A percentile compares a stretch with the other conserved stretches of the same genome.
Conservation (phyloP, 2,888 invertebrate genomes). For the Epinotia brunnichana region DNA sequence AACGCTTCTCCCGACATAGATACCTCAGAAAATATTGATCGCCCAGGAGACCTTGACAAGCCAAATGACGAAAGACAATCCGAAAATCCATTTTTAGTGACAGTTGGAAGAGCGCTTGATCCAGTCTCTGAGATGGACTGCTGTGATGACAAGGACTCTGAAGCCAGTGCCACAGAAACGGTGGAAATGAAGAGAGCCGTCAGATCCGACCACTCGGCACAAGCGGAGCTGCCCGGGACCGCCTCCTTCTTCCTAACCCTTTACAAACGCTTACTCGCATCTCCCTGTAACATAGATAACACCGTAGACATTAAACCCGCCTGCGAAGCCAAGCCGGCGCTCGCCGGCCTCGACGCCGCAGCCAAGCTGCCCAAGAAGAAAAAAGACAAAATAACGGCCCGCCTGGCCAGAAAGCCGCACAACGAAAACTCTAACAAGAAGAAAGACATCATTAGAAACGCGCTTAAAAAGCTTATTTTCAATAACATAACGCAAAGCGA, state of each 20-base stretch:
- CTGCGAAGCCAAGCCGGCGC: constrained; percentile 49
- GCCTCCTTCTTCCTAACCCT: constrained; percentile 70
- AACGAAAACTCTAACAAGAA: constrained; percentile 54
- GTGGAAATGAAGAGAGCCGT: constrained; percentile 19
- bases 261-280: constrained; percentile 61
- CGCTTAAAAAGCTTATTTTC: constrained; percentile 68
- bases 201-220: constrained; percentile 50
- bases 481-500: constrained; percentile 65
- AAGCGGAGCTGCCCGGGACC: constrained; percentile 65
- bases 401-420: constrained; percentile 54
- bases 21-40: not conserved
- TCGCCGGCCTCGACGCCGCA: constrained; percentile 48
- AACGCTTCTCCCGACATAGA: not conserved
- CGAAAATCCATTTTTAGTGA: constrained; percentile 3
- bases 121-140: constrained; percentile 22
- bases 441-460: constrained; percentile 61
- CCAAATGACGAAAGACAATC: not conserved
- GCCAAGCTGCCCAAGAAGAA: constrained; percentile 48
- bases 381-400: constrained; percentile 50
- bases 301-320: constrained; percentile 53
- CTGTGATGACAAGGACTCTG: constrained; percentile 30
- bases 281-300: constrained; percentile 50
- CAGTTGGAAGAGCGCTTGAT: not conserved
- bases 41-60: not conserved
- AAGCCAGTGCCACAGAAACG: constrained; percentile 16